Conservation (phyloP, 2,888 invertebrate species). For the Leistus spinibarbis region DNA sequence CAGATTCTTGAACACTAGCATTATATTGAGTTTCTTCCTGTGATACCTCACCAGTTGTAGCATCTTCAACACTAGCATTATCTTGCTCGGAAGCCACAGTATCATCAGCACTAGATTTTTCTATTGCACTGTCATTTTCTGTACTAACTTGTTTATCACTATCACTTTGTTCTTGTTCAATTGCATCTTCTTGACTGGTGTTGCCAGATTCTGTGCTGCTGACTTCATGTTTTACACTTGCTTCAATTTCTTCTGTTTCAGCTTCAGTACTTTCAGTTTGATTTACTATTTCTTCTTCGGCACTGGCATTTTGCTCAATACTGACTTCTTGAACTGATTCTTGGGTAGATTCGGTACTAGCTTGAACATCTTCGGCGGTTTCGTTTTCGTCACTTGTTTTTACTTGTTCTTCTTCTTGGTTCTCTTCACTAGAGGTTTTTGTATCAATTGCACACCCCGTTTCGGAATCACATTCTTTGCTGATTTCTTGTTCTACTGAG, state of each 20-base stretch:
- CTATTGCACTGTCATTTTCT: conserved; percentile 33
- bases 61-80: conserved; percentile 19
- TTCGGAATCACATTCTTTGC: not conserved
- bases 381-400: not conserved
- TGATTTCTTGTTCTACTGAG: not conserved
- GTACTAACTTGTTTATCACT: conserved; percentile 47
- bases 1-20: conserved; percentile 40
- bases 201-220: conserved; percentile 41
- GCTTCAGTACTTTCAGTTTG: conserved; percentile 25
- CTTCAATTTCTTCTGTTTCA: conserved; percentile 44
- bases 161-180: conserved; percentile 52
- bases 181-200: conserved; percentile 49
- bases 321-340: not conserved
- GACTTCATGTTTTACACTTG: conserved; percentile 36
- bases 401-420: not conserved
- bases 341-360: not conserved
- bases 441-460: not conserved
- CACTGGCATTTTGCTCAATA: conserved; percentile 14
- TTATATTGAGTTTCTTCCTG: conserved; percentile 36
- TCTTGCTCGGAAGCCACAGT: conserved; percentile 34
- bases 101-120: conserved; percentile 26
- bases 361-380: conserved; percentile 1
- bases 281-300: conserved; percentile 17
- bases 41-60: conserved; percentile 37
- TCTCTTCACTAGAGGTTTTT: conserved; percentile 9